phyloP scores from a whole-genome alignment of 2,113 vertebrate genomes.

The Fukomys damarensis region DNA sequence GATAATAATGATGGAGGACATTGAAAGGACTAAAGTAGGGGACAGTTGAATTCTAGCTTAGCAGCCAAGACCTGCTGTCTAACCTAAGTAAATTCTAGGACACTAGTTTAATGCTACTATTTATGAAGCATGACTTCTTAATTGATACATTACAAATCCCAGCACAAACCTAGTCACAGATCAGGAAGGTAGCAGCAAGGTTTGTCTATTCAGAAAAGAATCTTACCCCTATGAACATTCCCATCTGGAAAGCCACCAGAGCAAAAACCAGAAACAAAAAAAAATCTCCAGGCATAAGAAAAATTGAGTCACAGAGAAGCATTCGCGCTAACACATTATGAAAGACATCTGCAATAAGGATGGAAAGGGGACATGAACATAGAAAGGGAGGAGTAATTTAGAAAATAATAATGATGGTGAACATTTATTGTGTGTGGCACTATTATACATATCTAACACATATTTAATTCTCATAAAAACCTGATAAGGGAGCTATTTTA shows the following conservation, averaged over 20 bases:
- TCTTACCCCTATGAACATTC: background rate
- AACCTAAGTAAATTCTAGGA: background rate
- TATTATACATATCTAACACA: constrained; percentile 10
- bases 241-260: background rate
- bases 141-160: background rate
- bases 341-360: background rate
- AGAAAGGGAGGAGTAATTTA: background rate
- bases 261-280: constrained; percentile 39
- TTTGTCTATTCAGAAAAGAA: background rate
- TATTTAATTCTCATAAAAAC: constrained; percentile 31
- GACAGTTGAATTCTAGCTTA: background rate
- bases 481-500: background rate
- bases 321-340: background rate
- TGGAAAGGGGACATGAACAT: background rate
- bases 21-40: background rate
- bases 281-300: background rate
- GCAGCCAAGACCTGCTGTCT: background rate
- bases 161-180: background rate
- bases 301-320: background rate
- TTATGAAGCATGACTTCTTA: too few species aligned
- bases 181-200: background rate
- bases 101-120: background rate
- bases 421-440: background rate
- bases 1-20: background rate
- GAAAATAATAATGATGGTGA: constrained; percentile 17